Evolutionary conservation across 1,140 invertebrate genomes (phyloP), one percentile per base, ranked within the genome.

Genomic region (Octopus sinensis): DNA sequence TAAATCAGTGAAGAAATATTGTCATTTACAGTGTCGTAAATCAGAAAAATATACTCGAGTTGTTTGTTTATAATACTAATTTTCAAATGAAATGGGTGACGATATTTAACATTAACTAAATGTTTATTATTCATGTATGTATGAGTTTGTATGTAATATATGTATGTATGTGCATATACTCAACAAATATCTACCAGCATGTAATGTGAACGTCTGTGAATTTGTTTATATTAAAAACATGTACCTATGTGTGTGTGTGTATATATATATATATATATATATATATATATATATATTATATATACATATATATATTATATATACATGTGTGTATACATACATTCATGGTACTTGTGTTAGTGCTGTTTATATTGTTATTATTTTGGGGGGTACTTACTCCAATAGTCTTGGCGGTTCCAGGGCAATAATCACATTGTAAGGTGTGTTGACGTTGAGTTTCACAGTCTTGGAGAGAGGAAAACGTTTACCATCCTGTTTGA

Each of bases 371-470:
- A 62, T 62, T 62, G 1, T 62, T 62, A 62, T 12, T 17, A 62
- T 62, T 62, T 71, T 23, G 13, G 71, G 17, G 23, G 76, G 9
- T 75, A 83, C 82, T 81, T 54, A 83, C 82, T 83, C 82, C 9
- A 83, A 30, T n/a, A 53, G 30, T 17, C 53, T 13, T 12, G 82
- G 82, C 30, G 82, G 82, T 78, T 56, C 53, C 54, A 83, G 30
- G 13, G 75, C 30, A 73, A 83, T 53, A 30, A 81, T 62, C 23
- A 83, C 56, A 53, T 62, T 78, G 79, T 83, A 83, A 30, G 81
- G 78, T 4, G 82, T 52, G 82, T 83, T 83, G 56, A 83, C 54
- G 80, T 83, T 83, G 5, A 83, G 79, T 53, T 83, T 83, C 12
- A 83, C 80, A 6, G 82, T 83, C 62, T 62, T 81, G 4, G 81